A percentile compares a stretch with the other conserved stretches of the same genome.
phyloP scores from a whole-genome alignment of 2,797 vertebrate species.

The Psittacula echo region DNA sequence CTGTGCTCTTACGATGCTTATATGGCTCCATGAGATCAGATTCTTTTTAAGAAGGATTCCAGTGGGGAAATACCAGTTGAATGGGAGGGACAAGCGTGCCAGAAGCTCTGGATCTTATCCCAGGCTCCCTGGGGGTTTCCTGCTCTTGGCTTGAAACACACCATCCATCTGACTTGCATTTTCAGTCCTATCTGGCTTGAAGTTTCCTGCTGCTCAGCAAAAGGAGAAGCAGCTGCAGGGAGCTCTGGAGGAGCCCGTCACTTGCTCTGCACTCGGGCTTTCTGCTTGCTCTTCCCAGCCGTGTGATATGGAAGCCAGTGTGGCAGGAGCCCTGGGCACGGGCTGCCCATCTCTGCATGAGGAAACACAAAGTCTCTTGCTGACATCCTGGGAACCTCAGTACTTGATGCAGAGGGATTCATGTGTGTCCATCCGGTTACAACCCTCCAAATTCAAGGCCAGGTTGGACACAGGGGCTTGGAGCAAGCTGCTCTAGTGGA shows the following conservation, averaged over 20 bases:
- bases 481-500: background rate
- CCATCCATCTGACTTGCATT: constrained; percentile 6
- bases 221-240: background rate
- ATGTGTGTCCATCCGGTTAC: background rate
- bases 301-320: fast-evolving
- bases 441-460: background rate
- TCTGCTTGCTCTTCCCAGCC: fast-evolving
- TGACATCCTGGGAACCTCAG: background rate
- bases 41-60: background rate
- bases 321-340: fast-evolving
- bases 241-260: background rate
- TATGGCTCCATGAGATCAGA: constrained; percentile 35
- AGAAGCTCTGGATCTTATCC: constrained; percentile 55
- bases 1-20: background rate
- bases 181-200: background rate
- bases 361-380: background rate
- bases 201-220: constrained; percentile 16
- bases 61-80: constrained; percentile 37
- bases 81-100: background rate
- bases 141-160: constrained; percentile 9
- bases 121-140: constrained; percentile 39
- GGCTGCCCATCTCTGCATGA: background rate
- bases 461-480: background rate
- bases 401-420: background rate
- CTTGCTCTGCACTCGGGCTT: background rate